Percentiles rank a stretch among this genome's conserved stretches.
Evolutionary conservation across 2,797 vertebrate genomes (phyloP).

Genomic region (Lindbergichthys nudifrons): DNA sequence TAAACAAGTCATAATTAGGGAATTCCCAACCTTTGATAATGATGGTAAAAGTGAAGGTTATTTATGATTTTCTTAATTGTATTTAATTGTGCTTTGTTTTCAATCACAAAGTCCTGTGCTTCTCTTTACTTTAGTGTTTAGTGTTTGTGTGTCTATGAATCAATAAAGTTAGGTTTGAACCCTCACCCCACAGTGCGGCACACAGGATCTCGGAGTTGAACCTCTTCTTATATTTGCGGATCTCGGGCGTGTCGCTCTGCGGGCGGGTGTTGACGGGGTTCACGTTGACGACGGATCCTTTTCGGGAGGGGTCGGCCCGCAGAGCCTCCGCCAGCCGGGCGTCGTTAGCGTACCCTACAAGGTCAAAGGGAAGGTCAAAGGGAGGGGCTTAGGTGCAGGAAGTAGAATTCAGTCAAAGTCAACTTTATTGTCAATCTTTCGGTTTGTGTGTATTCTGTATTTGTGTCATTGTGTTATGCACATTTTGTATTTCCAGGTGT

Average conservation of each 20-base stretch:
- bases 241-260: constrained; percentile 97
- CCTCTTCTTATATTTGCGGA: constrained; percentile 99
- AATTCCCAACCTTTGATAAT: no score
- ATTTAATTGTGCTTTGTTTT: no score
- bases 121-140: no score
- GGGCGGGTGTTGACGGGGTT: constrained; percentile 97
- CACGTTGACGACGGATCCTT: constrained; percentile 98
- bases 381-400: constrained; percentile 67
- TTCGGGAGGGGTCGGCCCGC: constrained; percentile 94
- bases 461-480: no score
- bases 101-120: no score
- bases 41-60: no score
- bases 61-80: no score
- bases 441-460: no score
- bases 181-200: constrained; percentile 95
- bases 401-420: constrained; percentile 18
- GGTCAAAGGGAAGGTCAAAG: constrained; percentile 71
- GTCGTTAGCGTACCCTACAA: constrained; percentile 91
- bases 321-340: constrained; percentile 94
- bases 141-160: no score
- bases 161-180: not conserved
- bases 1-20: no score
- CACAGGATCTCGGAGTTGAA: constrained; percentile 99
- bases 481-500: no score
- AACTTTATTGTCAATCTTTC: no score